Base-by-base conservation (phyloP, 37 sponge, comb jelly and placozoan genomes). In the Spongilla lacustris region DNA sequence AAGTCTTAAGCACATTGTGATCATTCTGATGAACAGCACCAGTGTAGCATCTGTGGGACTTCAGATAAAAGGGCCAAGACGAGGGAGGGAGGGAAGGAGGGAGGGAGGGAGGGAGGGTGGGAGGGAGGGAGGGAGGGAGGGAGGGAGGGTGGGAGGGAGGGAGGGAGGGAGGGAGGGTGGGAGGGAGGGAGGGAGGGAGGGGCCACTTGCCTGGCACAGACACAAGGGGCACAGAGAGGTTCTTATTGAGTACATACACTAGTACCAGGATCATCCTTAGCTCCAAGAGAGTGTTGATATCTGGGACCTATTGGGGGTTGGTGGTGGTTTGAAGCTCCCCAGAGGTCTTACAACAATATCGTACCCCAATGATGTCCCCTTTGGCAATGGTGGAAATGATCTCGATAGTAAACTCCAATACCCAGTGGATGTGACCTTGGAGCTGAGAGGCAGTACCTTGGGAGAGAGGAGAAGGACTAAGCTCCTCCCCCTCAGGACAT, bases 371-470 rank as follows among this genome's bases (percentile, higher is more conserved):
- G 23, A 34, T 66, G 80, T 80, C 23, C 28, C 80, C 77, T 23
- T 78, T 34, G 28, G 79, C 49, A 29, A 85, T 74, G 80, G 75
- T 79, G 29, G 85, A 41, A 34, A 85, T 76, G 24, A 85, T 27
- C 23, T 81, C 81, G 9, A 90, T 81, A 66, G 90, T 38, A 27
- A 90, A 31, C 36, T 85, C 90, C 41, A 90, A 35, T 13, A 90
- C 21, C 90, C 90, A 90, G 90, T 85, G 86, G 2, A 49, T 66
- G 75, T 90, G 90, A n/a, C 74, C 71, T 50, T 90, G 90, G 24
- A 90, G 86, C 49, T 90, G 86, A 13, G 68, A 48, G 14, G 81
- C 68, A 1, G 58, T 75, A 35, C 75, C 90, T 90, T 38, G 22
- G 27, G 24, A 9, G 21, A 50, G 38, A 28, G 49, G n/a, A 37